Conservation (phyloP, 2,797 vertebrate species). For the Cryptoblepharus egeriae region DNA sequence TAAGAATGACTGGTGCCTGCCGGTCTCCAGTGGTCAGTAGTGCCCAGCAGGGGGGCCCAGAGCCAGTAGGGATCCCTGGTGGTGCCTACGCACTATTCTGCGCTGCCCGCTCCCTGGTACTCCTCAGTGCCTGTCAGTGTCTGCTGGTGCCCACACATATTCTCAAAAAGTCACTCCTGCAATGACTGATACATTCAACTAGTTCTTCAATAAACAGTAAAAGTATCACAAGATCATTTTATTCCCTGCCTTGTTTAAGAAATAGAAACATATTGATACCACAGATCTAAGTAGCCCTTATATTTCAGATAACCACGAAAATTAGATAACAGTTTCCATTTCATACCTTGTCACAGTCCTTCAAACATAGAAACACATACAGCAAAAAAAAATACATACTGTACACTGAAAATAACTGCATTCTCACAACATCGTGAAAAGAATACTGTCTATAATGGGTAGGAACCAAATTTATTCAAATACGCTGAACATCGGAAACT, state of each 20-base stretch:
- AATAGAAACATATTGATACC: background rate
- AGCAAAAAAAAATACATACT: background rate
- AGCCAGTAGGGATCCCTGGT: too few species aligned
- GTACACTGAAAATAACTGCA: background rate
- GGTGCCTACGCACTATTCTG: too few species aligned
- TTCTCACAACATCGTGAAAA: background rate
- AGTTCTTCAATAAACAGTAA: too few species aligned
- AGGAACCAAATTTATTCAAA: background rate
- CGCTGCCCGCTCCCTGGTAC: too few species aligned
- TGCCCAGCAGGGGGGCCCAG: too few species aligned
- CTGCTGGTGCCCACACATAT: too few species aligned
- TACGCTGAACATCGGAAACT: too few species aligned
- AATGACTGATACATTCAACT: too few species aligned
- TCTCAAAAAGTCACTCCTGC: too few species aligned
- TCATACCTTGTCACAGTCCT: background rate
- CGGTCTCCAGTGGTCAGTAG: too few species aligned
- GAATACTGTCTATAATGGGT: background rate
- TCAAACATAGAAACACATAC: background rate
- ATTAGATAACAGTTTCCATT: background rate
- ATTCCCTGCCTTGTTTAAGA: background rate
- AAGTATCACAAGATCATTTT: background rate
- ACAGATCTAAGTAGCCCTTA: background rate
- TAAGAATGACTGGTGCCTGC: too few species aligned
- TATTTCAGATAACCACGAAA: background rate
- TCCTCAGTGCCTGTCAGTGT: too few species aligned